Evolutionary conservation across 2,797 vertebrate species (phyloP).

Genomic region (Aotus griseimembra): DNA sequence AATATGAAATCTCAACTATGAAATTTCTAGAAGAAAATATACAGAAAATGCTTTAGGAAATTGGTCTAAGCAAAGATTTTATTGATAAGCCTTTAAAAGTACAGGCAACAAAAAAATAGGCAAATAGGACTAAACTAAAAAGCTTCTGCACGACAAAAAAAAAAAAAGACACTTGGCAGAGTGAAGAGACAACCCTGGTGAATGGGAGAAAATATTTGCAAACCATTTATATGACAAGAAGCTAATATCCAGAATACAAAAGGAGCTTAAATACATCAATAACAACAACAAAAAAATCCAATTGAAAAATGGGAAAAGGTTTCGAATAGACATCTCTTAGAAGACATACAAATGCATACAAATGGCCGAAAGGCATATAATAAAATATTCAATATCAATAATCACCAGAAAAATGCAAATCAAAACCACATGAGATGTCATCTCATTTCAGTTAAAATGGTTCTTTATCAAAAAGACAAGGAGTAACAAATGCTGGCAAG

Average conservation of each 20-base stretch:
- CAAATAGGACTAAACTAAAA: neutral
- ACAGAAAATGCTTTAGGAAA: neutral
- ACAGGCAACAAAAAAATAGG: neutral
- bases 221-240: neutral
- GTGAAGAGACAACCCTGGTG: neutral
- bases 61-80: neutral
- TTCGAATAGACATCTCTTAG: neutral
- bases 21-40: neutral
- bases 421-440: neutral
- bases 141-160: neutral
- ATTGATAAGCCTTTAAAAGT: neutral
- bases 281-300: neutral
- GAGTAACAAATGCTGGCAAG: neutral
- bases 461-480: neutral
- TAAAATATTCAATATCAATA: neutral
- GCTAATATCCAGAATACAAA: neutral
- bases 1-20: neutral
- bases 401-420: neutral
- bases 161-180: neutral
- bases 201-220: neutral
- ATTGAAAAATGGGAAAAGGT: neutral
- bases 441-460: neutral
- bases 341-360: neutral
- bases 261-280: neutral
- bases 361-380: neutral